Base-by-base conservation (phyloP, 2,888 invertebrate species). In the Micropterix aruncella region DNA sequence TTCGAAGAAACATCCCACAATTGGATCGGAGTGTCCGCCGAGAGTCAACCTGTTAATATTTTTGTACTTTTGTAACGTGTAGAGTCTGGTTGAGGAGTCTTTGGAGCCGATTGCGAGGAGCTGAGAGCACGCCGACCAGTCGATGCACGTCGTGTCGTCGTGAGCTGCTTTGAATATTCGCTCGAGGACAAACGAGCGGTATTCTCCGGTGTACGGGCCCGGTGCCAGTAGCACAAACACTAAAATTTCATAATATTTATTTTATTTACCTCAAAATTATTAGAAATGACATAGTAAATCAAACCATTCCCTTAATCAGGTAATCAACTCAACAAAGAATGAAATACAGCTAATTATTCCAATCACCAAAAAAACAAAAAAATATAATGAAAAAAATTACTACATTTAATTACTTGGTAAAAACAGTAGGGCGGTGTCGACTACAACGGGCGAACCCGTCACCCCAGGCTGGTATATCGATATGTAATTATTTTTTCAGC, bases 121-220 rank as follows among this genome's bases (percentile, higher is more conserved):
- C 56, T 78, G 83, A 0, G 96, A 95, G 63, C 97, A 95, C 16
- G 75, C 71, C 0, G 94, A 89, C 99, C 99, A 99, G 59, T 90
- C 86, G 2, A 99, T 57, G 57, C 83, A 89, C 0, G 86, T 85
- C 0, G 89, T 83, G 48, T 86, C 85, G 59, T 93, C 92, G 47
- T 77, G 79, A 1, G 91, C 77, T 40, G 86, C 87, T 54, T 83
- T 79, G 60, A 86, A 92, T 1, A 87, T 83, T 45, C 84, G 70
- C 56, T 86, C 83, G 73, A 95, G 77, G 9, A 83, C 68, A 60
- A 97, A 95, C 0, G 92, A 88, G 61, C 90, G 90, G 59, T 82
- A 92, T 58, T 90, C 82, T 5, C 87, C 86, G 0, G 79, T 79
- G 57, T 81, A 77, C 46, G 77, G 74, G 12, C 87, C 83, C 1